phyloP scores from a whole-genome alignment of 2,113 vertebrate species.

The Phoenicopterus ruber region DNA sequence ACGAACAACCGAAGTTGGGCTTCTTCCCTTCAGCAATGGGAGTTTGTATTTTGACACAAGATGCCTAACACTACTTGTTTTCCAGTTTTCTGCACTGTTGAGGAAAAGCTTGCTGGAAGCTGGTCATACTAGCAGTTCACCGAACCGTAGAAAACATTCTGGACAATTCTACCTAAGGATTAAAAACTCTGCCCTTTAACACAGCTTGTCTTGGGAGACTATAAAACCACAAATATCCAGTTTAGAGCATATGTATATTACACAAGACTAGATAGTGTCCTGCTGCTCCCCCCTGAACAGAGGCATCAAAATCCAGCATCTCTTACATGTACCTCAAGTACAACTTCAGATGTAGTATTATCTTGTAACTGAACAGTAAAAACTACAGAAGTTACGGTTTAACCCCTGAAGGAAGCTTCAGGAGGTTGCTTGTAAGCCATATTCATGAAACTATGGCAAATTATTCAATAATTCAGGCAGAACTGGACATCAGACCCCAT shows the following conservation, averaged over 20 bases:
- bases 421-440: neutral
- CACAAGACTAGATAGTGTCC: neutral
- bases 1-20: neutral
- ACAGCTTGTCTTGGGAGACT: neutral
- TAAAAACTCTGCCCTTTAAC: neutral
- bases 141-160: neutral
- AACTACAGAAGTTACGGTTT: neutral
- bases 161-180: neutral
- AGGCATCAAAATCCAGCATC: neutral
- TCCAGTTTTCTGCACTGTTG: neutral
- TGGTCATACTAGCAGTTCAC: neutral
- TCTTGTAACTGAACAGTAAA: neutral
- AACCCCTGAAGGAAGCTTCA: neutral
- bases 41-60: neutral
- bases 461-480: neutral
- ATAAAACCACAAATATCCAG: accelerated
- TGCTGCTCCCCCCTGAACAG: neutral
- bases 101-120: neutral
- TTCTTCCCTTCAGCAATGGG: neutral
- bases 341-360: neutral
- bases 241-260: neutral
- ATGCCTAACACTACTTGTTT: neutral
- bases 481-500: neutral
- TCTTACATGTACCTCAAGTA: neutral
- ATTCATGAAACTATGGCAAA: neutral